A percentile compares a stretch with the other conserved stretches of the same genome.
phyloP scores from a whole-genome alignment of 2,797 vertebrate genomes.

The Acomys russatus region DNA sequence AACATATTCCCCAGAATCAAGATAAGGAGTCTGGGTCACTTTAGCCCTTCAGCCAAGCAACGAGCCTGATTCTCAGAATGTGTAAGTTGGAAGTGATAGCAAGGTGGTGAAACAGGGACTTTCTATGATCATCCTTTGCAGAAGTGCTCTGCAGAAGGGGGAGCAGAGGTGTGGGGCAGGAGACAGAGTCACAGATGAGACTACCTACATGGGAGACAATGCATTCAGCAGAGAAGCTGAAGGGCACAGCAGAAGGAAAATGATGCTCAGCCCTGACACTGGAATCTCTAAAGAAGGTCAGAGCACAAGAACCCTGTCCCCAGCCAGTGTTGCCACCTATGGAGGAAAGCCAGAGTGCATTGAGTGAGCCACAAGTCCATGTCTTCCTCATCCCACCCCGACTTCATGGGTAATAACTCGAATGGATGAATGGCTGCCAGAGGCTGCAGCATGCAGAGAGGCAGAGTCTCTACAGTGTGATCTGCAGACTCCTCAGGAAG shows the following conservation, averaged over 20 bases:
- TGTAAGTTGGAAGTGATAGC: not conserved
- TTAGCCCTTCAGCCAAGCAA: not conserved
- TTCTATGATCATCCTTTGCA: not conserved
- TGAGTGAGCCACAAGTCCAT: no score
- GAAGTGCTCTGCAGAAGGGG: not conserved
- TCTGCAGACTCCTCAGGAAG: not conserved
- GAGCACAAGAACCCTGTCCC: not conserved
- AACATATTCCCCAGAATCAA: not conserved
- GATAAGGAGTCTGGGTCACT: not conserved
- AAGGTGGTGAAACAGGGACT: not conserved
- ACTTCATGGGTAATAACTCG: not conserved
- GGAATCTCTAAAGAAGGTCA: no score
- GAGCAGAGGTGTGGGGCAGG: no score
- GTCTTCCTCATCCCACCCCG: not conserved
- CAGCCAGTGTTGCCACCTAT: not conserved
- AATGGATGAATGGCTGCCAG: not conserved
- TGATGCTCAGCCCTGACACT: not conserved
- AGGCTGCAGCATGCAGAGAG: not conserved
- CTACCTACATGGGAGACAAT: not conserved
- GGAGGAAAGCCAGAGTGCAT: no score
- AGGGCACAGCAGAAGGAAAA: not conserved
- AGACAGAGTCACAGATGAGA: not conserved
- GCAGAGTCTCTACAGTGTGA: not conserved
- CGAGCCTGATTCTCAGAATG: not conserved
- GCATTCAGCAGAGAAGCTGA: not conserved